A percentile compares a stretch with the other conserved stretches of the same genome.
Evolutionary conservation across 2,113 vertebrate species (phyloP).

Genomic region (Lates calcarifer): DNA sequence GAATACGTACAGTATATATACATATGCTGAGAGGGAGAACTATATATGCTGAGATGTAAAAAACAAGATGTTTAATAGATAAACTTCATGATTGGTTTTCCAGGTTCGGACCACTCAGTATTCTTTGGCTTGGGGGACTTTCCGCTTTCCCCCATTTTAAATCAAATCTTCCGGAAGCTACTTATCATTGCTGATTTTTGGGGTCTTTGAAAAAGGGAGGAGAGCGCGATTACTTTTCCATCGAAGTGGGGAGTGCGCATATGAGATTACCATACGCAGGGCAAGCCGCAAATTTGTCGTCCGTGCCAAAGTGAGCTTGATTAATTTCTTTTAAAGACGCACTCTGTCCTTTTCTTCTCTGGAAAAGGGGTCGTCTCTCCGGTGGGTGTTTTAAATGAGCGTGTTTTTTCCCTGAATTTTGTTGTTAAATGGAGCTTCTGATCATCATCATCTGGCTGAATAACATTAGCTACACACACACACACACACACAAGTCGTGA

Average conservation of each 20-base stretch:
- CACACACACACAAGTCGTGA: constrained; percentile 35
- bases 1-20: constrained; percentile 40
- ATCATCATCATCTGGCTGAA: constrained; percentile 38
- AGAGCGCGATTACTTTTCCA: constrained; percentile 77
- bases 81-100: constrained; percentile 71
- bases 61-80: constrained; percentile 78
- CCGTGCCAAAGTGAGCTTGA: constrained; percentile 53
- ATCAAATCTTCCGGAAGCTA: constrained; percentile 76
- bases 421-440: constrained; percentile 42
- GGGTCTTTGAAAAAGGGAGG: constrained; percentile 63
- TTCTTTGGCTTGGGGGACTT: constrained; percentile 64
- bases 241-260: constrained; percentile 52
- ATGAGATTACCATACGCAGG: constrained; percentile 67
- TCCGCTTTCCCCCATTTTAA: constrained; percentile 72
- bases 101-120: constrained; percentile 59
- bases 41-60: constrained; percentile 68
- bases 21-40: constrained; percentile 47
- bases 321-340: constrained; percentile 64
- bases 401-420: constrained; percentile 32
- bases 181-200: constrained; percentile 76
- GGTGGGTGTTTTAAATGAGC: constrained; percentile 26
- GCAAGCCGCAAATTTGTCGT: constrained; percentile 55
- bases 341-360: background rate
- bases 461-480: constrained; percentile 11
- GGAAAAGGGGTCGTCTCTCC: constrained; percentile 1